Evolutionary conservation across 1,140 invertebrate genomes (phyloP), one percentile per base, ranked within the genome.

Genomic region (Monochamus saltuarius): DNA sequence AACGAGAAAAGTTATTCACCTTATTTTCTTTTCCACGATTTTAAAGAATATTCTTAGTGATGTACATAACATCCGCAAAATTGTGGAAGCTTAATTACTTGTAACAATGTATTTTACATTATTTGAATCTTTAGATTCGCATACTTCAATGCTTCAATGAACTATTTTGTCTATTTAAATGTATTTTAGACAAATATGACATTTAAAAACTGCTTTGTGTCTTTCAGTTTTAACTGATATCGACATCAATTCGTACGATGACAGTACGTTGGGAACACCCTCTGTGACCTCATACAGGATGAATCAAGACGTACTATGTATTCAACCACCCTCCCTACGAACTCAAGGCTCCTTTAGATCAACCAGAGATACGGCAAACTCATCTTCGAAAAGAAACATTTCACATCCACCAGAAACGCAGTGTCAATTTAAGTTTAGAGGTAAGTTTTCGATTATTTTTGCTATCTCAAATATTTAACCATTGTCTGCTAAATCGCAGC

Each of bases 181-280:
- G n/a, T n/a, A n/a, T n/a, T n/a, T n/a, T n/a, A n/a, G n/a, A n/a
- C n/a, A n/a, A n/a, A n/a, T n/a, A n/a, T n/a, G 22, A 3, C 22
- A 29, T 29, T 29, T 29, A 29, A 2, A 29, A 1, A 49, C 17
- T 3, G 11, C 22, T 13, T 45, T 47, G 9, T 50, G 39, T 64
- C 53, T 73, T 74, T 4, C 69, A 74, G 73, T 74, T 51, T 65
- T 74, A 47, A 74, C 73, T 43, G 73, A 74, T 55, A 74, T 74
- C 56, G 73, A 74, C 45, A 74, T 74, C 34, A 71, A 69, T 40
- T 62, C 70, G 1, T 74, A 73, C 66, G 71, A 74, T 47, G 70
- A 73, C 52, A 72, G 70, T 61, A 74, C 71, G 2, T 56, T 73
- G 19, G 73, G 66, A 58, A 60, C 71, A 8, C 68, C 71, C 13